Percentiles rank a stretch among this genome's conserved stretches.
These are phyloP conservation scores for Misgurnus mizolepis DNA, from an alignment of 2,113 vertebrate species.

Conservation along the genomic window DNA sequence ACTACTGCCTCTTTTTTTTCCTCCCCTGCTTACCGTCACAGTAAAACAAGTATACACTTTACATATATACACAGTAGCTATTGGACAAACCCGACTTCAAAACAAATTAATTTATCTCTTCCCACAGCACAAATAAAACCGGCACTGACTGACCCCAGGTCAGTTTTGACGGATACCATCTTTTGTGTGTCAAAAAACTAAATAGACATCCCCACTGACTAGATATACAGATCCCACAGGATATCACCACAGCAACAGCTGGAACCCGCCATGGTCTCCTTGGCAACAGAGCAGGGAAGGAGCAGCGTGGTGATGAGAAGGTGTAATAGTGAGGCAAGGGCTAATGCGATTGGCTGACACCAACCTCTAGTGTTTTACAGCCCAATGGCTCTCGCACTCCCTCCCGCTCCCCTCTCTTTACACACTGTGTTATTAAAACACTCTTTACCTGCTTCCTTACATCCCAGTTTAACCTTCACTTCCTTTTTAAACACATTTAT, in stretches of 20 bases:
- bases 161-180: slow-evolving; percentile 30
- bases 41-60: no score
- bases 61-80: no score
- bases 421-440: slow-evolving; percentile 26
- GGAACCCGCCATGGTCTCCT: slow-evolving; percentile 71
- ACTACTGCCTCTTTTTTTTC: no score
- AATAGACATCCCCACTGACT: slow-evolving; percentile 52
- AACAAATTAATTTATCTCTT: background rate
- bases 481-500: background rate
- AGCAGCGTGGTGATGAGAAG: slow-evolving; percentile 57
- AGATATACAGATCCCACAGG: slow-evolving; percentile 52
- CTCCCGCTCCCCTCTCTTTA: background rate
- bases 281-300: slow-evolving; percentile 67
- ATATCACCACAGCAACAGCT: slow-evolving; percentile 76
- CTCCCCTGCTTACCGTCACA: no score
- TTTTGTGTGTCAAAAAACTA: slow-evolving; percentile 36
- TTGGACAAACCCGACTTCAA: background rate
- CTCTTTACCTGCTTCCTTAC: slow-evolving; percentile 5
- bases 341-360: slow-evolving; percentile 58
- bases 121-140: background rate
- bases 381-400: slow-evolving; percentile 33
- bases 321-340: slow-evolving; percentile 53
- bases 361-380: slow-evolving; percentile 49
- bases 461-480: background rate
- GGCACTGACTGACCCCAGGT: slow-evolving; percentile 12